phyloP scores from a whole-genome alignment of 2,888 invertebrate species.

The Erpobdella octoculata region DNA sequence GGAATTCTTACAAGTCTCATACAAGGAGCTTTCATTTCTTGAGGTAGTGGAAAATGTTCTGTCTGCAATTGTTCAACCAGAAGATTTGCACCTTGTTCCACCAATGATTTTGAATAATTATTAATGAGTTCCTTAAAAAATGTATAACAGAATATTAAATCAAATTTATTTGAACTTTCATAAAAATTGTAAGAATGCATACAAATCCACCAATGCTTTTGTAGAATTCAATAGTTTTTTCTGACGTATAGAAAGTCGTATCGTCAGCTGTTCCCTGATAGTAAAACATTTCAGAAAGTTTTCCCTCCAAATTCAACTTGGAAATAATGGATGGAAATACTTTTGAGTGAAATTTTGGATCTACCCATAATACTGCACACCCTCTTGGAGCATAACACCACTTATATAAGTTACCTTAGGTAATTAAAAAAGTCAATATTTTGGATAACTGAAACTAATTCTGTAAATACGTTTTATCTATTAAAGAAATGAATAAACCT shows the following conservation, averaged over 20 bases:
- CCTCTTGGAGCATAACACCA: slow-evolving; percentile 46
- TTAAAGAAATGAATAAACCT: slow-evolving; percentile 36
- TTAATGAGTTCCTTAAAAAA: too few species aligned
- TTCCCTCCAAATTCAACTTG: neutral
- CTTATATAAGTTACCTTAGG: slow-evolving; percentile 47
- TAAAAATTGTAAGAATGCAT: neutral
- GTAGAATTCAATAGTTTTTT: slow-evolving; percentile 39
- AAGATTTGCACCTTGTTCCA: slow-evolving; percentile 36
- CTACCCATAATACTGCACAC: slow-evolving; percentile 44
- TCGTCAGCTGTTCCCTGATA: slow-evolving; percentile 40
- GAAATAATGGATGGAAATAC: slow-evolving; percentile 30
- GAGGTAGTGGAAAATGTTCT: slow-evolving; percentile 36
- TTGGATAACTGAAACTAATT: neutral
- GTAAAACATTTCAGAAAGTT: slow-evolving; percentile 38
- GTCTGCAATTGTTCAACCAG: slow-evolving; percentile 37
- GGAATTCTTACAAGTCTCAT: slow-evolving; percentile 40
- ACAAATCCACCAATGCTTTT: slow-evolving; percentile 41
- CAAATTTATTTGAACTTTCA: too few species aligned
- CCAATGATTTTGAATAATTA: slow-evolving; percentile 33
- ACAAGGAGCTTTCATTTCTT: slow-evolving; percentile 40
- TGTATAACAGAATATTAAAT: too few species aligned
- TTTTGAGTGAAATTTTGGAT: slow-evolving; percentile 26
- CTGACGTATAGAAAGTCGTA: slow-evolving; percentile 36
- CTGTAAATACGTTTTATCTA: neutral
- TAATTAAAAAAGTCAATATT: neutral